Conservation (phyloP, 2,113 vertebrate species). For the Podarcis raffonei region DNA sequence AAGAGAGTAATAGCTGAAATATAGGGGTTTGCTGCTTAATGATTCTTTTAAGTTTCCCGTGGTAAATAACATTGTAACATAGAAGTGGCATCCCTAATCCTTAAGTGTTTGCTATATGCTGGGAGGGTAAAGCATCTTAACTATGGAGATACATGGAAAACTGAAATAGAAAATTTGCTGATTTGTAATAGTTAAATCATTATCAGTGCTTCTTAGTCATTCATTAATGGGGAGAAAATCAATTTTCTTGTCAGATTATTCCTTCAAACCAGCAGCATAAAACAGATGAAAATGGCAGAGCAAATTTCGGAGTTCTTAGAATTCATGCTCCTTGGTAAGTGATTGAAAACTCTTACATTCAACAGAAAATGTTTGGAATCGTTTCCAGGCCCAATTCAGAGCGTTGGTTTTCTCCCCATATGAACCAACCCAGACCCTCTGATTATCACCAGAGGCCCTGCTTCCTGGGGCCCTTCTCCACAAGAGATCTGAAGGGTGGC, state of each 20-base stretch:
- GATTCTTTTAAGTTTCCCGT: background rate
- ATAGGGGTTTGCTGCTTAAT: background rate
- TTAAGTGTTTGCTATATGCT: background rate
- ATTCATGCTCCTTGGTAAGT: constrained; percentile 88
- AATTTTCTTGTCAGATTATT: constrained; percentile 67
- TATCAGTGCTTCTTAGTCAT: constrained; percentile 11
- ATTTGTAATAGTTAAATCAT: constrained; percentile 23
- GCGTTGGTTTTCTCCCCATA: no score
- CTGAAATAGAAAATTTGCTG: background rate
- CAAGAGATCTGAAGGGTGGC: no score
- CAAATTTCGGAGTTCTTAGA: constrained; percentile 77
- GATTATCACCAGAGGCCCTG: background rate
- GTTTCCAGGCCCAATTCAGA: background rate
- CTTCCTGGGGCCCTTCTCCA: no score
- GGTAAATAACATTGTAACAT: background rate
- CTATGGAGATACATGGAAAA: constrained; percentile 15
- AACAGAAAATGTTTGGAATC: background rate
- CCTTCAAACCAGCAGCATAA: constrained; percentile 74
- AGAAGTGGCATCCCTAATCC: background rate
- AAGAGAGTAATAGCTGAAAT: no score
- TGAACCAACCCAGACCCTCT: background rate
- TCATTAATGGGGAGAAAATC: constrained; percentile 2
- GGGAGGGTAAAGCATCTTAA: background rate
- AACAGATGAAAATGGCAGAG: constrained; percentile 83
- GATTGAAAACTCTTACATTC: constrained; percentile 1